These are phyloP conservation scores for Mus spretus DNA, from an alignment of 2,797 vertebrate species.

Conservation along the genomic window DNA sequence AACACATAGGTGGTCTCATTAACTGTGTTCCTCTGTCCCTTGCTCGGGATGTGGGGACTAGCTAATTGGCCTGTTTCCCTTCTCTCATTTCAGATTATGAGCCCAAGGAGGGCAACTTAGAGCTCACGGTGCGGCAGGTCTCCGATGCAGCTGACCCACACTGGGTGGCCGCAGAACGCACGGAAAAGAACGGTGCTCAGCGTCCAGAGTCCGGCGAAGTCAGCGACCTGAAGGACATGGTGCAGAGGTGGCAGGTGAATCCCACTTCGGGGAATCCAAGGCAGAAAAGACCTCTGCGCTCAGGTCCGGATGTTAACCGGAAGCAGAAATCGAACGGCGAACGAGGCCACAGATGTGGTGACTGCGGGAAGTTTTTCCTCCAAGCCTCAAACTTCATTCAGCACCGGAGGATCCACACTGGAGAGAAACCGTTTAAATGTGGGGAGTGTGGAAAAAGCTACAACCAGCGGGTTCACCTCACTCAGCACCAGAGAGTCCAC, in stretches of 20 bases:
- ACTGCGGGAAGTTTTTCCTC: slow-evolving; percentile 87
- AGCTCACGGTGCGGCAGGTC: slow-evolving; percentile 73
- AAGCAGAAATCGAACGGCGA: slow-evolving; percentile 79
- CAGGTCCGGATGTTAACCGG: slow-evolving; percentile 61
- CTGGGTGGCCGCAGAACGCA: slow-evolving; percentile 56
- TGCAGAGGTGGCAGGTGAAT: slow-evolving; percentile 76
- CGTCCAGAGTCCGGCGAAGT: slow-evolving; percentile 65
- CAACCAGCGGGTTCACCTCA: slow-evolving; percentile 84
- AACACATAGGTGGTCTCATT: not conserved
- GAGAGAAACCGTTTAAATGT: slow-evolving; percentile 83
- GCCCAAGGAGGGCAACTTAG: slow-evolving; percentile 54
- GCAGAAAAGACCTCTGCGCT: slow-evolving; percentile 53
- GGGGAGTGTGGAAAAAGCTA: slow-evolving; percentile 81
- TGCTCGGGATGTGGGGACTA: not conserved
- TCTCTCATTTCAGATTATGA: slow-evolving; percentile 73
- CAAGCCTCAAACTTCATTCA: slow-evolving; percentile 86
- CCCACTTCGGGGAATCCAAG: slow-evolving; percentile 47
- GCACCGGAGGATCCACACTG: slow-evolving; percentile 84
- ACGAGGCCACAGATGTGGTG: slow-evolving; percentile 84
- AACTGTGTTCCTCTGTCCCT: not conserved
- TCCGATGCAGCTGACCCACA: slow-evolving; percentile 57
- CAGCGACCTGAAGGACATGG: slow-evolving; percentile 48
- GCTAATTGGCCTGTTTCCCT: slow-evolving; percentile 33
- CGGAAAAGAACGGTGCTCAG: slow-evolving; percentile 22
- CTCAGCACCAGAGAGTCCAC: slow-evolving; percentile 85